These are phyloP conservation scores for Loris lydekkerianus DNA, from an alignment of 2,797 vertebrate species.

Conservation along the genomic window DNA sequence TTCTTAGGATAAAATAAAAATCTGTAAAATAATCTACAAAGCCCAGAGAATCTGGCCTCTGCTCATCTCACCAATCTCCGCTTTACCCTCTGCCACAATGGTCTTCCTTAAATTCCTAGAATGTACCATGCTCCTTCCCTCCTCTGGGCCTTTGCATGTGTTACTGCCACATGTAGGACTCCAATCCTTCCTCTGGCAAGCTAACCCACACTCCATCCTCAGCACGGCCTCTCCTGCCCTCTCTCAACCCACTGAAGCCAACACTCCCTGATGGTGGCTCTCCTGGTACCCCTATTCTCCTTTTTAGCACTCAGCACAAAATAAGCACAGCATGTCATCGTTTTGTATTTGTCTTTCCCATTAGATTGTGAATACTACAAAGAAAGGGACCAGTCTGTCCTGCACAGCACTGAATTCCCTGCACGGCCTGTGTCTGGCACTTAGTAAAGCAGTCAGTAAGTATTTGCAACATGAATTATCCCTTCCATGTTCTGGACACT, in stretches of 20 bases:
- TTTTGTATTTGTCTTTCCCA: no score
- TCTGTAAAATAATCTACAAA: not conserved
- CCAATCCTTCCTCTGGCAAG: not conserved
- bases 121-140: not conserved
- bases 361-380: not conserved
- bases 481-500: not conserved
- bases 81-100: not conserved
- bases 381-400: not conserved
- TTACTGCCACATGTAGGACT: not conserved
- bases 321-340: not conserved
- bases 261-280: not conserved
- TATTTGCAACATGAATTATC: not conserved
- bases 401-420: not conserved
- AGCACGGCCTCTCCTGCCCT: not conserved
- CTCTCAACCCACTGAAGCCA: not conserved
- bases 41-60: not conserved
- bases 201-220: not conserved
- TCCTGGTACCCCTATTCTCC: not conserved
- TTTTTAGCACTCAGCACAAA: not conserved
- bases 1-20: not conserved
- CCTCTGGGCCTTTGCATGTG: not conserved
- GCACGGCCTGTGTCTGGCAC: not conserved
- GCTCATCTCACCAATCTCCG: not conserved
- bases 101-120: not conserved
- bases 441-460: not conserved